Evolutionary conservation across 2,797 vertebrate species (phyloP).

Genomic region (Myoxocephalus aenaeus): DNA sequence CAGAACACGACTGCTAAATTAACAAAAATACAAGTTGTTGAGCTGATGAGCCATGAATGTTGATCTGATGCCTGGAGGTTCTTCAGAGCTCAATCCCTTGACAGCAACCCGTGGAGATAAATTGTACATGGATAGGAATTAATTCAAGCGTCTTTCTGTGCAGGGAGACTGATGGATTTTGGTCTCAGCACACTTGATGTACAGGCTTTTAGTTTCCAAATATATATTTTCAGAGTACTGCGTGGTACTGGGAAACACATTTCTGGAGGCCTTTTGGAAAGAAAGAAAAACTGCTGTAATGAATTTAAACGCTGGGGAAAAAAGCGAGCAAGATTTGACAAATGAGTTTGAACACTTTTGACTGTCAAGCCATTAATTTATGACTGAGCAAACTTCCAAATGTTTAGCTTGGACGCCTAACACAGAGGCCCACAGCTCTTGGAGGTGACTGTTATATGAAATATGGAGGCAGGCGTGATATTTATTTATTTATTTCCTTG

Average conservation of each 20-base stretch:
- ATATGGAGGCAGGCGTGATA: conserved; percentile 79
- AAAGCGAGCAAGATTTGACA: conserved; percentile 77
- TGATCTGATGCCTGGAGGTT: conserved; percentile 69
- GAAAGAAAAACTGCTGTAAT: conserved; percentile 78
- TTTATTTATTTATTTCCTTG: conserved; percentile 84
- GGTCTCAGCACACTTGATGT: conserved; percentile 40
- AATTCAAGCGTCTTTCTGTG: conserved; percentile 63
- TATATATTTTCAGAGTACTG: conserved; percentile 56
- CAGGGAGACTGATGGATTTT: conserved; percentile 54
- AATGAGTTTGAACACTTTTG: conserved; percentile 87
- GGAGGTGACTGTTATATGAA: conserved; percentile 82
- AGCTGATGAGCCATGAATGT: conserved; percentile 66
- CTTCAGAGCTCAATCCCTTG: conserved; percentile 49
- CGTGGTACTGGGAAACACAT: conserved; percentile 58
- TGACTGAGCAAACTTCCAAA: conserved; percentile 83
- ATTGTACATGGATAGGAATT: conserved; percentile 64
- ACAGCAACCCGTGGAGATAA: conserved; percentile 64
- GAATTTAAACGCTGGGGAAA: conserved; percentile 76
- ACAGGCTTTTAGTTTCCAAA: conserved; percentile 59
- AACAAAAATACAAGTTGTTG: conserved; percentile 68
- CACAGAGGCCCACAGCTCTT: conserved; percentile 81
- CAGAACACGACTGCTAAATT: conserved; percentile 65
- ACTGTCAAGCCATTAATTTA: conserved; percentile 87
- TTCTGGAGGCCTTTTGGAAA: conserved; percentile 67
- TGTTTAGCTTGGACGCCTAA: conserved; percentile 86